These are phyloP conservation scores for Nylanderia fulva DNA, from an alignment of 1,140 invertebrate species.

Conservation along the genomic window DNA sequence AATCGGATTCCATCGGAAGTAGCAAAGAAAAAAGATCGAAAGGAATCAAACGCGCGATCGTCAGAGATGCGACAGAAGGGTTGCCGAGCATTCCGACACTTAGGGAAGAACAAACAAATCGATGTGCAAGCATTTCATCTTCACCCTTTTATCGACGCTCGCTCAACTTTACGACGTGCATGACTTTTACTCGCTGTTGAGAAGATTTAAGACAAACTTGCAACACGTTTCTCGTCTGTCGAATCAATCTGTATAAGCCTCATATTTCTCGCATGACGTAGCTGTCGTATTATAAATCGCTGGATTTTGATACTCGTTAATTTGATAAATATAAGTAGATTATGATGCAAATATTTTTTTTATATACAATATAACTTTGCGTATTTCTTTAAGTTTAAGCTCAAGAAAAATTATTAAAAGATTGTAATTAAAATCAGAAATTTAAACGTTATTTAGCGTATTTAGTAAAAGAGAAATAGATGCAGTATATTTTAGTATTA, in stretches of 20 bases:
- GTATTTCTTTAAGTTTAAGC: too few relatives aligned
- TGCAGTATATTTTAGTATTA: too few relatives aligned
- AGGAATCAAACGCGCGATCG: conserved; percentile 70
- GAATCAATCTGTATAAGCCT: conserved; percentile 43
- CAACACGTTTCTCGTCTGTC: conserved; percentile 46
- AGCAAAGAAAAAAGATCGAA: conserved; percentile 73
- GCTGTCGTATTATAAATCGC: conserved; percentile 52
- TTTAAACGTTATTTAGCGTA: too few relatives aligned
- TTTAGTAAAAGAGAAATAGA: too few relatives aligned
- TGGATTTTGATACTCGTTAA: conserved; percentile 38
- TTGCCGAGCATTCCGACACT: conserved; percentile 57
- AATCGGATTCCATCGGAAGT: conserved; percentile 76
- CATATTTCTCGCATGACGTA: conserved; percentile 43
- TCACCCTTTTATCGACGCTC: conserved; percentile 63
- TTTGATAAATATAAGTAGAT: conserved; percentile 7
- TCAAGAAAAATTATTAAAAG: too few relatives aligned
- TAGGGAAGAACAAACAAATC: conserved; percentile 81
- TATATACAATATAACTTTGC: too few relatives aligned
- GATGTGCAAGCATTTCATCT: conserved; percentile 81
- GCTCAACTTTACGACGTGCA: conserved; percentile 50
- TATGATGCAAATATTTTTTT: too few relatives aligned
- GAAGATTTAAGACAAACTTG: conserved; percentile 49
- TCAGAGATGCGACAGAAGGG: conserved; percentile 61
- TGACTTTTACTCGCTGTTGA: conserved; percentile 40
- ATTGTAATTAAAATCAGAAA: too few relatives aligned